Percentiles rank a stretch among this genome's conserved stretches.
Evolutionary conservation across 2,888 invertebrate species (phyloP).

Genomic region (Trachelus tabidus): DNA sequence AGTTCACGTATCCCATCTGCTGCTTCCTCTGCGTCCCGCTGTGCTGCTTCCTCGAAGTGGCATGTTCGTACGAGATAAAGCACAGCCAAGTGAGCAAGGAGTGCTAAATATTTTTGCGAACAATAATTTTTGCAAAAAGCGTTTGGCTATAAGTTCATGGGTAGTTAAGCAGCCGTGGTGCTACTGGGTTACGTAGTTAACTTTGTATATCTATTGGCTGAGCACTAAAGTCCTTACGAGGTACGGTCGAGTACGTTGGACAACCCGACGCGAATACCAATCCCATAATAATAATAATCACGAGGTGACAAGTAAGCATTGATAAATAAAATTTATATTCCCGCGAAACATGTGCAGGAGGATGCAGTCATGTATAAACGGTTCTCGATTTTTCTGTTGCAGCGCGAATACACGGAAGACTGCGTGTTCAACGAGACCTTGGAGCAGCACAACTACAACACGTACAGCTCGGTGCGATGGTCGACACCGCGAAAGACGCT

Average conservation of each 20-base stretch:
- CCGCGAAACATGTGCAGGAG: background rate
- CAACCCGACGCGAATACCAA: background rate
- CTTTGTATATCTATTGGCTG: background rate
- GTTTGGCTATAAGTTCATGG: too few species aligned
- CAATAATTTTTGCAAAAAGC: background rate
- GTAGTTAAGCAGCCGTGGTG: background rate
- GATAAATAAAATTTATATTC: background rate
- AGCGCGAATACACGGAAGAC: conserved; percentile 84
- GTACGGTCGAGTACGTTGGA: background rate
- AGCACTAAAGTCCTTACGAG: background rate
- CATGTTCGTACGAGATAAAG: background rate
- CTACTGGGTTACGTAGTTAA: background rate
- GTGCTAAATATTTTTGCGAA: background rate
- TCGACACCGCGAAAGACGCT: conserved; percentile 75
- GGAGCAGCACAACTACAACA: conserved; percentile 87
- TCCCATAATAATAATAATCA: background rate
- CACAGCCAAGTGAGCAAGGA: background rate
- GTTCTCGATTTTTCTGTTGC: conserved; percentile 69
- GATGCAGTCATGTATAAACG: background rate
- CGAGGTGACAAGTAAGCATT: background rate
- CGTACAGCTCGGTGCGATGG: conserved; percentile 82
- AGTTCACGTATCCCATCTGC: background rate
- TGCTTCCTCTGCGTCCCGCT: background rate
- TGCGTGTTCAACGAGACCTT: conserved; percentile 90
- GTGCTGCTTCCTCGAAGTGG: background rate